Base-by-base conservation (phyloP, 2,888 invertebrate genomes). In the Drosophila atroscutellata region DNA sequence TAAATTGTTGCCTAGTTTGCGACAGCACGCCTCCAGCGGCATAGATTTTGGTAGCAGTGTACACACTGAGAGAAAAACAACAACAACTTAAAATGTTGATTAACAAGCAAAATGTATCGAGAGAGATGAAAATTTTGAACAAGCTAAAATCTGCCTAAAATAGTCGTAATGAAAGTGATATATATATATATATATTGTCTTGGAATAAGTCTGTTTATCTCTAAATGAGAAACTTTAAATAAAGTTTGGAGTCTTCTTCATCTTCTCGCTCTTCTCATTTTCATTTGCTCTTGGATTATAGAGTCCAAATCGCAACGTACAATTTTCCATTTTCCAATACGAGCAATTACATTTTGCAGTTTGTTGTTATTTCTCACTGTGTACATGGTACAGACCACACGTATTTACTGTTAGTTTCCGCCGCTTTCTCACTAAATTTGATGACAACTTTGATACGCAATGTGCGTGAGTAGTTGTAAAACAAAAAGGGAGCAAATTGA, bases 1-100 rank as follows among this genome's bases (percentile, higher is more conserved):
- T 70, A 79, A 81, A 59, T 70, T 73, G 77, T 73, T 52, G 69
- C 62, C 69, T 70, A 80, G 61, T 89, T 89, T 83, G 81, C 86
- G 78, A 62, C 72, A 60, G 77, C 84, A 89, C 87, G 87, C 74
- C 70, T 73, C 57, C 24, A 36, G 13, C 36, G 24, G 30, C 47
- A 49, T 59, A 42, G 30, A 24, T 52, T 58, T 62, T 56, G 56
- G 34, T 63, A 50, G 59, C 54, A 58, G 49, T 24, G 20, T 18
- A 8, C 32, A 47, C 68, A 66, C 55, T 7, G 36, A 13, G 30
- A 30, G 36, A 66, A 67, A 45, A 2, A 5, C n/a, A n/a, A 9
- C 39, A n/a, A 2, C n/a, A n/a, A 9, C 18, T 45, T 45, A 1
- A 20, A 20, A 20, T 13, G 3, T 7, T 45, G 3, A 7, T 3